phyloP scores from a whole-genome alignment of 2,797 vertebrate species.

The Micrastur ruficollis region DNA sequence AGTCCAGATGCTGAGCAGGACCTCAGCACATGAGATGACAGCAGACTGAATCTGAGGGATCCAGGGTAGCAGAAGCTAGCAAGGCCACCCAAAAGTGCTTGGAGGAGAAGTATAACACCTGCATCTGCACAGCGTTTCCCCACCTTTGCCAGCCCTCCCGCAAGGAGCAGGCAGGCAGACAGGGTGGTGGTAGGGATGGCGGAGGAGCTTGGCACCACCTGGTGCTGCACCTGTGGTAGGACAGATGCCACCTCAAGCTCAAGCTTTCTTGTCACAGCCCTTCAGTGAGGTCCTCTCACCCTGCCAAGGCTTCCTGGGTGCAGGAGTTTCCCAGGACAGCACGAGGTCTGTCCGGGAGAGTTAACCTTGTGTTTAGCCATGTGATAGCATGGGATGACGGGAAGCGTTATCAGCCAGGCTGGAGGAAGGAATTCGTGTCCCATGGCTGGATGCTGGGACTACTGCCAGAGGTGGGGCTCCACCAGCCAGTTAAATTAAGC shows the following conservation, averaged over 20 bases:
- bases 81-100: background rate
- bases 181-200: background rate
- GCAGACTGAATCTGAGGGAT: background rate
- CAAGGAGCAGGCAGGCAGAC: background rate
- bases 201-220: constrained; percentile 45
- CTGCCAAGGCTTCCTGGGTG: background rate
- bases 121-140: background rate
- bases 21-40: fast-evolving
- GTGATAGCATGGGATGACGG: background rate
- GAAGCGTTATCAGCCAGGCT: fast-evolving
- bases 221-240: background rate
- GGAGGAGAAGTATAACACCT: background rate
- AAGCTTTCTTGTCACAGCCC: background rate
- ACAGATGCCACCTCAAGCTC: background rate
- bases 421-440: background rate
- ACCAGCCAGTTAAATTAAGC: background rate
- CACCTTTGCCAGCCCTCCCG: background rate
- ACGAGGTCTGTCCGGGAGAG: background rate
- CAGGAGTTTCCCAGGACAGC: background rate
- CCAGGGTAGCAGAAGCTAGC: background rate
- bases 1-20: background rate
- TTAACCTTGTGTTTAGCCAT: background rate
- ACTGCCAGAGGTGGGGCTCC: background rate
- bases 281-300: background rate
- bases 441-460: background rate